Evolutionary conservation across 2,797 vertebrate species (phyloP).

Genomic region (Gymnothorax reevesii): DNA sequence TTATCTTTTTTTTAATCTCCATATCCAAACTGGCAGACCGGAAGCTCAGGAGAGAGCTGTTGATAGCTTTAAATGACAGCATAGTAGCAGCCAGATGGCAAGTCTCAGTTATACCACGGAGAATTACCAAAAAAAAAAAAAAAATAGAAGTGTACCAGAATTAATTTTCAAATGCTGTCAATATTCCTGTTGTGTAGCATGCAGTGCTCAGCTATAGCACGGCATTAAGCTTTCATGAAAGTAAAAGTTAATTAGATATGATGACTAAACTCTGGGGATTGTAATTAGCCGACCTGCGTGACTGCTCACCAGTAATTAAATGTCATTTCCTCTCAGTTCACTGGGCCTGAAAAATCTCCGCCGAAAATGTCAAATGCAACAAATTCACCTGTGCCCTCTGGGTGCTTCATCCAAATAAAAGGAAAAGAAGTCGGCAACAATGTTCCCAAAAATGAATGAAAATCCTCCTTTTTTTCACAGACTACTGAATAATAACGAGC

Average conservation of each 20-base stretch:
- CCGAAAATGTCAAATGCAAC: slow-evolving; percentile 52
- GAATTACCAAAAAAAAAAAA: neutral
- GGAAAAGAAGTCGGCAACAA: neutral
- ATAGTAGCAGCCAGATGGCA: slow-evolving; percentile 60
- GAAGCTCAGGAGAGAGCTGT: slow-evolving; percentile 1
- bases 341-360: slow-evolving; percentile 48
- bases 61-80: slow-evolving; percentile 24
- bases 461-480: neutral
- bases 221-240: slow-evolving; percentile 66
- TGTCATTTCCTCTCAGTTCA: slow-evolving; percentile 66
- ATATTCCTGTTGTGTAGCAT: slow-evolving; percentile 55
- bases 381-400: slow-evolving; percentile 36
- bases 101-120: slow-evolving; percentile 37
- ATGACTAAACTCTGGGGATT: slow-evolving; percentile 69
- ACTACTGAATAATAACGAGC: neutral
- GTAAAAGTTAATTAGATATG: slow-evolving; percentile 73
- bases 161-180: slow-evolving; percentile 58
- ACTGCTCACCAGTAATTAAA: slow-evolving; percentile 72
- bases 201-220: slow-evolving; percentile 47
- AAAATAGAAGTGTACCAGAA: slow-evolving; percentile 56
- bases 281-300: slow-evolving; percentile 69
- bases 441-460: neutral
- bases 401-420: slow-evolving; percentile 26
- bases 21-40: neutral
- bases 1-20: neutral